Evolutionary conservation across 2,888 invertebrate genomes (phyloP).

Genomic region (Spilarctia lutea): DNA sequence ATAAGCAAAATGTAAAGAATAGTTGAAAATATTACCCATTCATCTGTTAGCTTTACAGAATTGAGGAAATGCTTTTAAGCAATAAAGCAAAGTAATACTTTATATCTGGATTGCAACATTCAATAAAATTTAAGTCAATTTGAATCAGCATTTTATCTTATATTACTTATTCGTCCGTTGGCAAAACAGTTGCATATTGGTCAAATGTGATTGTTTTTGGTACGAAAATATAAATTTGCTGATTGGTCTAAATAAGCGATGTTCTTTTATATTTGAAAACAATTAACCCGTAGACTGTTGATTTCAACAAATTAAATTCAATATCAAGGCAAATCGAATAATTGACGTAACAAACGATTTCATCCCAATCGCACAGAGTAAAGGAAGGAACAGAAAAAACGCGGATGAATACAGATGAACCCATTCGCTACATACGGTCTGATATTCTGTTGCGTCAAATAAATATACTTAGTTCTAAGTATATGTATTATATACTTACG

Average conservation of each 20-base stretch:
- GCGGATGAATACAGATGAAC: constrained; percentile 79
- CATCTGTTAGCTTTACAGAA: not conserved
- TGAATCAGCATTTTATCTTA: constrained; percentile 15
- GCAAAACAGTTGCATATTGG: not conserved
- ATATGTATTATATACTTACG: not conserved
- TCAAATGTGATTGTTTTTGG: constrained; percentile 6
- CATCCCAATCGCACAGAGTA: constrained; percentile 70
- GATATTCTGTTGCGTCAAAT: constrained; percentile 15
- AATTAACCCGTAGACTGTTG: constrained; percentile 41
- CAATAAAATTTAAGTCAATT: constrained; percentile 1
- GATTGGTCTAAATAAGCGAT: not conserved
- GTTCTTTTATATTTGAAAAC: constrained; percentile 5
- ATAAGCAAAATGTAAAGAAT: not conserved
- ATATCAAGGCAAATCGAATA: constrained; percentile 78
- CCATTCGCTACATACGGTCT: constrained; percentile 56
- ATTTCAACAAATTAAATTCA: constrained; percentile 75
- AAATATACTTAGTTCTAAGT: not conserved
- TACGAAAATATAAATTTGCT: constrained; percentile 1
- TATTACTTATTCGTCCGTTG: constrained; percentile 4
- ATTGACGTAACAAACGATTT: constrained; percentile 75
- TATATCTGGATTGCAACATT: not conserved
- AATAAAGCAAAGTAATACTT: not conserved
- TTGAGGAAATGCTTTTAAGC: not conserved
- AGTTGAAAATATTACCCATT: not conserved
- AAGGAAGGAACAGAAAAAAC: constrained; percentile 78